phyloP scores from a whole-genome alignment of 2,888 invertebrate genomes.

The Priocnemis perturbator region DNA sequence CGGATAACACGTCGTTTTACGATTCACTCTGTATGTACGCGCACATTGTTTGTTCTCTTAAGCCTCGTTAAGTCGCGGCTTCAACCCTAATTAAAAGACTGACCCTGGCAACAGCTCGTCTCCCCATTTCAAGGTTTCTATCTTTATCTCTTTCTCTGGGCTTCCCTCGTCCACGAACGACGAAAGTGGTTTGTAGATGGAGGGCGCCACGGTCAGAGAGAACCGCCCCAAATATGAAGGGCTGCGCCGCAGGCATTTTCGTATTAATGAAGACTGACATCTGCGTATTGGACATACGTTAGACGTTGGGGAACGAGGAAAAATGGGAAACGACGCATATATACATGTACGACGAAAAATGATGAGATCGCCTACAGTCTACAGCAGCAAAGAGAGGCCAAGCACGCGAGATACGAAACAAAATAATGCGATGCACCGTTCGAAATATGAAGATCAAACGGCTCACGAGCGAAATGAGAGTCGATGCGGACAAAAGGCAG shows the following conservation, averaged over 20 bases:
- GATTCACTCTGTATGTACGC: background rate
- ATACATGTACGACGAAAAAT: background rate
- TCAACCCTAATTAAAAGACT: constrained; percentile 45
- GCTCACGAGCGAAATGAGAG: background rate
- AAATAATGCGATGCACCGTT: no score
- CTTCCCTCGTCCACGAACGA: background rate
- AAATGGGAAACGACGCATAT: background rate
- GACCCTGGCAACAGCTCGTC: constrained; percentile 27
- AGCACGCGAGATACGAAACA: background rate
- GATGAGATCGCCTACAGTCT: background rate
- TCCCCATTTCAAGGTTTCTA: background rate
- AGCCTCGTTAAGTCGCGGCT: constrained; percentile 40
- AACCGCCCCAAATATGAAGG: constrained; percentile 30
- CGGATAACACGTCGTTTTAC: background rate
- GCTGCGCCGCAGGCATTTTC: constrained; percentile 20
- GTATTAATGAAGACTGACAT: constrained; percentile 27
- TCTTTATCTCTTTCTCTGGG: background rate
- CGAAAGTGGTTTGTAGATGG: background rate
- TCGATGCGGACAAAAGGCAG: background rate
- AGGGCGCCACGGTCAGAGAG: background rate
- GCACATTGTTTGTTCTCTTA: constrained; percentile 23
- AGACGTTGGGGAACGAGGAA: background rate
- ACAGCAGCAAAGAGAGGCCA: background rate
- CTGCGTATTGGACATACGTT: background rate
- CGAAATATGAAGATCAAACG: no score